Percentiles rank a stretch among this genome's conserved stretches.
phyloP scores from a whole-genome alignment of 2,888 invertebrate genomes.

The Hirtodrosophila histrioides region DNA sequence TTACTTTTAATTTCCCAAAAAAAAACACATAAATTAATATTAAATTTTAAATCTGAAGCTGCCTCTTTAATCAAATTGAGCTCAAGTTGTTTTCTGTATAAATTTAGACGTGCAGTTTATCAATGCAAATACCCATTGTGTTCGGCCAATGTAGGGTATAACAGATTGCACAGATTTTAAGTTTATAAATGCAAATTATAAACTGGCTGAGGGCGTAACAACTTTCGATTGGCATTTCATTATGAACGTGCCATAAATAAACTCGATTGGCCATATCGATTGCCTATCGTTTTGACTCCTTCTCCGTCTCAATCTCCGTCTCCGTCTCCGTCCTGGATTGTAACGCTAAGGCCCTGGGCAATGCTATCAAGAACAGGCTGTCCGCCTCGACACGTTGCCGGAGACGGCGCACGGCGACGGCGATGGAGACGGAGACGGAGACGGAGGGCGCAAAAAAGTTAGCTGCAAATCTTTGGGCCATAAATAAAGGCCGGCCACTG shows the following conservation, averaged over 20 bases:
- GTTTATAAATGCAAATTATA: constrained; percentile 77
- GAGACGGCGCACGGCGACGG: too few relatives aligned
- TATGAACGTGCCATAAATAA: constrained; percentile 69
- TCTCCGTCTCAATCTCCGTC: neutral
- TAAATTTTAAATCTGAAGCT: too few relatives aligned
- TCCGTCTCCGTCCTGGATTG: neutral
- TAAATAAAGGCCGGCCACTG: constrained; percentile 54
- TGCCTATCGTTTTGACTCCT: constrained; percentile 36
- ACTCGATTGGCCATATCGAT: constrained; percentile 67
- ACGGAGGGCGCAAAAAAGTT: constrained; percentile 30
- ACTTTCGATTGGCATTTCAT: constrained; percentile 76
- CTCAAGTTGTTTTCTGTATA: too few relatives aligned
- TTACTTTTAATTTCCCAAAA: too few relatives aligned
- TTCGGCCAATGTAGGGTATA: constrained; percentile 8
- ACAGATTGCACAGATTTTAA: constrained; percentile 66
- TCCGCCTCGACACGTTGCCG: constrained; percentile 37
- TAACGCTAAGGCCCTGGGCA: constrained; percentile 16
- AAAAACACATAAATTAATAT: too few relatives aligned
- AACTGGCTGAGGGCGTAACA: constrained; percentile 56
- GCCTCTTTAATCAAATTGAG: too few relatives aligned
- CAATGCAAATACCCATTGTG: too few relatives aligned
- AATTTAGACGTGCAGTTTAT: neutral
- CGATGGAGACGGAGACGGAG: too few relatives aligned
- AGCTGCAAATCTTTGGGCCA: constrained; percentile 60
- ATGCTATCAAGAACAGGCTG: constrained; percentile 63